Base-by-base conservation (phyloP, 1,140 invertebrate genomes). In the Drosophila pseudoananassae region DNA sequence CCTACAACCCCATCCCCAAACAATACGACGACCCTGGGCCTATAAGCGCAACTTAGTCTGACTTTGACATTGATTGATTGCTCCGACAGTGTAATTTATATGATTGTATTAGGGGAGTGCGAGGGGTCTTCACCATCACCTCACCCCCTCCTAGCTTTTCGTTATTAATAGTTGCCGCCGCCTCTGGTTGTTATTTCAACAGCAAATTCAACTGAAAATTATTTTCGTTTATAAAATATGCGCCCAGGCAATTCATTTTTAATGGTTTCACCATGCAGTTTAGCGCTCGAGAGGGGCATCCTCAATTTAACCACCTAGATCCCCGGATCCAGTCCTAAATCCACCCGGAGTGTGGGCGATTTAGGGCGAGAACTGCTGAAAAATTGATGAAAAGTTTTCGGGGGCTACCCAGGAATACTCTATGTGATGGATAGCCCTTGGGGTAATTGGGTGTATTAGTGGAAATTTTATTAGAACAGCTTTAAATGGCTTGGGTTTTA, bases 51-150 rank as follows among this genome's bases (percentile, higher is more conserved):
- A 58, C 71, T 43, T 52, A 76, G 73, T 76, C 82, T 85, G 82
- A 82, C 82, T 85, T 60, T 85, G 82, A 85, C 82, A 87, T 87
- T 85, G 82, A 85, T 85, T 85, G 82, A 85, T 85, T 87, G 78
- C 78, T 78, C 78, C 61, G 60, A 47, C 73, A 75, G 81, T 79
- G 82, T 85, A 87, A 85, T 85, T 85, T 85, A 85, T 85, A 78
- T 87, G 82, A 85, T 85, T 85, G 82, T 85, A 85, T 85, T 85
- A 85, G 82, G 57, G 38, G 57, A 47, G 63, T 45, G 25, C 38
- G 47, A 36, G 61, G 43, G 58, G 23, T 66, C 50, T 38, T 31
- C 63, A 9, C 31, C 14, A 17, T 15, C 50, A 27, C 61, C 54
- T 27, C 25, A 27, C 25, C 25, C 31, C 31, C 8, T 10, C 31